A percentile compares a stretch with the other conserved stretches of the same genome.
These are phyloP conservation scores for Poecilus cupreus DNA, from an alignment of 2,888 invertebrate species.

Conservation along the genomic window DNA sequence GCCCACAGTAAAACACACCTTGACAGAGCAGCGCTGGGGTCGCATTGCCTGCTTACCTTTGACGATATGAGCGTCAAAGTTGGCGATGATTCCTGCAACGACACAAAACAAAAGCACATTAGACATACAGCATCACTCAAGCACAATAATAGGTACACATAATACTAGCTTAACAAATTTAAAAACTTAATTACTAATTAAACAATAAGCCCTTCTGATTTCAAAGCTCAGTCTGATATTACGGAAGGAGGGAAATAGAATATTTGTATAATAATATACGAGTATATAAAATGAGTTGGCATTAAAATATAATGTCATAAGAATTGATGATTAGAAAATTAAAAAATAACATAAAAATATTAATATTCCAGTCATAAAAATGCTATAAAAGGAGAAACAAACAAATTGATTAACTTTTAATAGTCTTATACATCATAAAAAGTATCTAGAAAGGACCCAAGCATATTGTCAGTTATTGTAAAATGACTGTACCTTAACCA, in stretches of 20 bases:
- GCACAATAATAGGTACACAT: conserved; percentile 5
- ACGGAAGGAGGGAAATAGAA: not conserved
- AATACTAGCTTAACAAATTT: no score
- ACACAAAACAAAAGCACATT: conserved; percentile 68
- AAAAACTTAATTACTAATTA: no score
- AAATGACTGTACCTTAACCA: no score
- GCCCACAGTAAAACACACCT: conserved; percentile 72
- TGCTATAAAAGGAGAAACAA: conserved; percentile 20
- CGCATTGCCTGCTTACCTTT: conserved; percentile 81
- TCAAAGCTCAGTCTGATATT: not conserved
- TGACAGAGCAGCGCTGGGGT: conserved; percentile 73
- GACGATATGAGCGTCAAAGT: conserved; percentile 86
- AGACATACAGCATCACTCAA: not conserved
- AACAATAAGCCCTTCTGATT: no score
- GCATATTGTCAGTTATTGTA: no score
- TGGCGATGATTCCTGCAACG: conserved; percentile 85
- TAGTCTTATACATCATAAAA: not conserved
- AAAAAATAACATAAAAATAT: conserved; percentile 28
- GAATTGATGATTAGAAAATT: conserved; percentile 26
- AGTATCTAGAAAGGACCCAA: no score
- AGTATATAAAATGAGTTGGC: conserved; percentile 23
- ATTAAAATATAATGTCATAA: conserved; percentile 29
- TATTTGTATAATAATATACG: not conserved
- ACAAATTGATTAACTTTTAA: conserved; percentile 31
- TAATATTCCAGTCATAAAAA: conserved; percentile 11